Percentiles rank a stretch among this genome's conserved stretches.
phyloP scores from a whole-genome alignment of 2,797 vertebrate species.

The Sebastes itinus region DNA sequence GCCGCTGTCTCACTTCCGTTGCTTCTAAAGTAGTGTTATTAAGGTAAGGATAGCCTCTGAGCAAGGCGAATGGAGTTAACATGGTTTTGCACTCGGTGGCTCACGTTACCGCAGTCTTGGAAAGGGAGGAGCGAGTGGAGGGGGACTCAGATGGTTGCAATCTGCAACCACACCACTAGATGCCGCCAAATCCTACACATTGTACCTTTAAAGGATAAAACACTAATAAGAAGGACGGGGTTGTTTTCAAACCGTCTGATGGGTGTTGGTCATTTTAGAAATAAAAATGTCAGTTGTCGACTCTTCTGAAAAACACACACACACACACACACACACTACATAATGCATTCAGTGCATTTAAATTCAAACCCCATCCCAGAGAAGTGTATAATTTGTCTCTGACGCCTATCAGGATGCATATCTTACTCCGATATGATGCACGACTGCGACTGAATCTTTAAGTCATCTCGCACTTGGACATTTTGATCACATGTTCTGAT shows the following conservation, averaged over 20 bases:
- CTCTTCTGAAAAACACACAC: background rate
- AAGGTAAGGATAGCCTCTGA: too few relatives aligned
- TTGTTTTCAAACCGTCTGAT: background rate
- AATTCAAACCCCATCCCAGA: background rate
- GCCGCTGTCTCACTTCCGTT: too few relatives aligned
- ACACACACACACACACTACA: background rate
- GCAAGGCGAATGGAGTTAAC: too few relatives aligned
- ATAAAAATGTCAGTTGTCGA: background rate
- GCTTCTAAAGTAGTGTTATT: too few relatives aligned
- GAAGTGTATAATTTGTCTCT: background rate
- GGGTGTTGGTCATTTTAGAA: background rate
- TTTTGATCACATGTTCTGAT: slow-evolving; percentile 2
- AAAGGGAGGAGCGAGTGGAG: too few relatives aligned
- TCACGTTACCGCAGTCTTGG: too few relatives aligned
- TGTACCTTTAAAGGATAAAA: background rate
- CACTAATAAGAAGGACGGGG: background rate
- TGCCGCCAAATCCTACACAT: too few relatives aligned
- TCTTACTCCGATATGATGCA: background rate
- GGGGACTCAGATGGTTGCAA: too few relatives aligned
- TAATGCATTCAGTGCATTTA: background rate
- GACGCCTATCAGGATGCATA: slow-evolving; percentile 1
- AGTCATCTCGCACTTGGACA: background rate
- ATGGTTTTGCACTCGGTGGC: too few relatives aligned
- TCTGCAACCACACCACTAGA: too few relatives aligned
- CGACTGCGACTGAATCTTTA: background rate